Percentiles rank a stretch among this genome's conserved stretches.
Conservation (phyloP, 2,888 invertebrate genomes). For the Hirtodrosophila alboralis region DNA sequence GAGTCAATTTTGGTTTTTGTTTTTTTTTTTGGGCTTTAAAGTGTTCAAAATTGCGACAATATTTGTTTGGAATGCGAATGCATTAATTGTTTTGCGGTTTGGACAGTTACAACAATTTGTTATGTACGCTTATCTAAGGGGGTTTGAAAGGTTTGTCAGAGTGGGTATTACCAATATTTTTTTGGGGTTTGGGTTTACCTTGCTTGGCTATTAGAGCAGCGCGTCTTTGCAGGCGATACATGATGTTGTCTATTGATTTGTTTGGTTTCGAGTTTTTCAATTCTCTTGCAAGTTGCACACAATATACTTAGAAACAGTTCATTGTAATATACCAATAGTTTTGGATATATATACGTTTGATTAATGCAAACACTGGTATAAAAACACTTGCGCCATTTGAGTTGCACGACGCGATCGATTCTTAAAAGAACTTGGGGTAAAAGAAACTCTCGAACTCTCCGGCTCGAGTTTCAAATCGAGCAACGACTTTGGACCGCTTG, state of each 20-base stretch:
- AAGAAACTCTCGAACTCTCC: slow-evolving; percentile 33
- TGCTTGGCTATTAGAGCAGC: slow-evolving; percentile 82
- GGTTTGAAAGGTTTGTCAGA: slow-evolving; percentile 11
- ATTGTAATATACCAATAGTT: slow-evolving; percentile 42
- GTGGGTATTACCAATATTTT: not conserved
- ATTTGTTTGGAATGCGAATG: slow-evolving; percentile 21
- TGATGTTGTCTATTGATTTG: slow-evolving; percentile 39
- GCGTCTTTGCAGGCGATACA: slow-evolving; percentile 82
- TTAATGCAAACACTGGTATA: slow-evolving; percentile 18
- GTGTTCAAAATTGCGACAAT: slow-evolving; percentile 35
- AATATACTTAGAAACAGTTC: slow-evolving; percentile 64
- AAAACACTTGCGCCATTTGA: slow-evolving; percentile 28
- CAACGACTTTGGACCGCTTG: slow-evolving; percentile 64
- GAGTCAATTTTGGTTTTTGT: slow-evolving; percentile 38
- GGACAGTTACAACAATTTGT: slow-evolving; percentile 18
- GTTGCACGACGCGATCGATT: slow-evolving; percentile 28
- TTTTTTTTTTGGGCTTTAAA: slow-evolving; percentile 2
- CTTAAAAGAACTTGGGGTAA: slow-evolving; percentile 18
- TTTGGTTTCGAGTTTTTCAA: slow-evolving; percentile 19
- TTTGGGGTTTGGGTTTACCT: slow-evolving; percentile 66
- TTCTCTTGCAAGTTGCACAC: slow-evolving; percentile 15
- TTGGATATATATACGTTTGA: slow-evolving; percentile 9
- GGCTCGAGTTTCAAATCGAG: slow-evolving; percentile 32
- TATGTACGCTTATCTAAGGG: slow-evolving; percentile 29
- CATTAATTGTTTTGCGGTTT: slow-evolving; percentile 23